Evolutionary conservation across 1,140 invertebrate species (phyloP).

Genomic region (Vanessa atalanta): DNA sequence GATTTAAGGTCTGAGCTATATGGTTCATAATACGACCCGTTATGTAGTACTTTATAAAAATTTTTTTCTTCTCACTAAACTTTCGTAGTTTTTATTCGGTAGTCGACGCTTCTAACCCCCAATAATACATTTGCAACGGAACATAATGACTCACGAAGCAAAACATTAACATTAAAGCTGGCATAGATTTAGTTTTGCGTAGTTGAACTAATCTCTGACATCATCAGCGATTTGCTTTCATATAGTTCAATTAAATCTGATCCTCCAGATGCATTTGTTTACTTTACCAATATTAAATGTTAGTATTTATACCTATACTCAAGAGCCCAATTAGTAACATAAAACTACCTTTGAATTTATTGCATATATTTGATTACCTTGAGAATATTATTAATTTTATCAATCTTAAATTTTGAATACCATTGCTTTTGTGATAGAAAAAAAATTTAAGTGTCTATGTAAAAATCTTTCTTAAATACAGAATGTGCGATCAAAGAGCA

Average conservation of each 20-base stretch:
- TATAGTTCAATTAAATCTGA: neutral
- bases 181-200: conserved; percentile 46
- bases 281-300: neutral
- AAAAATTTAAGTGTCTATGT: neutral
- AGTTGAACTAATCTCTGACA: conserved; percentile 49
- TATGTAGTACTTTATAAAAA: neutral
- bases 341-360: too few relatives aligned
- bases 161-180: conserved; percentile 45
- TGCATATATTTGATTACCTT: too few relatives aligned
- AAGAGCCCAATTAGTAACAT: too few relatives aligned
- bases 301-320: neutral
- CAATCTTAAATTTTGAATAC: too few relatives aligned
- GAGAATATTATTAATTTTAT: too few relatives aligned
- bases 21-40: neutral
- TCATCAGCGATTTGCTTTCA: conserved; percentile 33
- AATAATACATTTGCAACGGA: conserved; percentile 38
- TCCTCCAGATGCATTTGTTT: neutral
- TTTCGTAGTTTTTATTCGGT: neutral
- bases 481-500: conserved; percentile 86
- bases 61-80: neutral
- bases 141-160: conserved; percentile 53
- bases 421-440: too few relatives aligned
- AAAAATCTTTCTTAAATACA: conserved; percentile 52
- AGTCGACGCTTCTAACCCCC: conserved; percentile 18
- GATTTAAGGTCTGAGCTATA: conserved; percentile 3